These are phyloP conservation scores for Pseudotriccus pelzelni DNA, from an alignment of 2,797 vertebrate genomes.

Conservation along the genomic window DNA sequence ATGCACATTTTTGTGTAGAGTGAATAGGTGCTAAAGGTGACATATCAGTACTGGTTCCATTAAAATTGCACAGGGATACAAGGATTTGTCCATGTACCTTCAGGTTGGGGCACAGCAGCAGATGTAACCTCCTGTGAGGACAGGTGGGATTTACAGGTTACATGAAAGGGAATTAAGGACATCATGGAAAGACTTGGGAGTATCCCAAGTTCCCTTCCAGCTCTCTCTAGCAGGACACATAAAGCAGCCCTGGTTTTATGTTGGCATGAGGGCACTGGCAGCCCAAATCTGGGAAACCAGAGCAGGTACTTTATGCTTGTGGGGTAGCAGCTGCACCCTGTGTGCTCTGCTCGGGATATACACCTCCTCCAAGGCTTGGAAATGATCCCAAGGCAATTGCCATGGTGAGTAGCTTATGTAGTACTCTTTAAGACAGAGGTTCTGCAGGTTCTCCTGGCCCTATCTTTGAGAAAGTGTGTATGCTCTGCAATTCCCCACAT, in stretches of 20 bases:
- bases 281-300: neutral
- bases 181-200: neutral
- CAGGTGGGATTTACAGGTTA: neutral
- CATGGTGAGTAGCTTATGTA: rapidly evolving
- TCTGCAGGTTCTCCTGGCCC: neutral
- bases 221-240: neutral
- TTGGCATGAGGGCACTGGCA: neutral
- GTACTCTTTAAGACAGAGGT: neutral
- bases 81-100: neutral
- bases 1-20: neutral
- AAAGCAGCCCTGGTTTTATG: rapidly evolving
- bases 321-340: neutral
- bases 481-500: neutral
- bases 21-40: neutral
- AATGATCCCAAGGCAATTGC: neutral
- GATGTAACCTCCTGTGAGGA: neutral
- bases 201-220: neutral
- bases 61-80: neutral
- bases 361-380: neutral
- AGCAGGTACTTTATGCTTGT: rapidly evolving
- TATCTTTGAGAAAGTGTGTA: neutral
- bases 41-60: neutral
- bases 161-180: neutral
- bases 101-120: neutral
- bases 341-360: neutral